phyloP scores from a whole-genome alignment of 2,888 invertebrate genomes.

The Meiosimyza decipiens region DNA sequence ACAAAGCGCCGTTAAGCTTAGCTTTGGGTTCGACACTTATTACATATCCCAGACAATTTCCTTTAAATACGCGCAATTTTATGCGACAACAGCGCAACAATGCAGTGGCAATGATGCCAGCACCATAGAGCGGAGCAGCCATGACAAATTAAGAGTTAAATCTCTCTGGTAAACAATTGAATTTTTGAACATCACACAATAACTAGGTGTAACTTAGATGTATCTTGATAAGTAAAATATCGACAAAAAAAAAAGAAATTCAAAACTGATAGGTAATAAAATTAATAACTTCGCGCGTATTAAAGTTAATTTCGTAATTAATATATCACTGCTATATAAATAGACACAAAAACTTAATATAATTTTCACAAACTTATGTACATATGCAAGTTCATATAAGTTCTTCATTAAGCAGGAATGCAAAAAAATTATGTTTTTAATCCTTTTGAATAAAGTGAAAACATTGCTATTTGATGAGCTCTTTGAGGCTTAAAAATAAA shows the following conservation, averaged over 20 bases:
- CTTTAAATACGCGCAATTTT: slow-evolving; percentile 68
- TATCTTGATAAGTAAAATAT: slow-evolving; percentile 7
- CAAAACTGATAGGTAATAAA: too few relatives aligned
- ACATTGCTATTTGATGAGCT: too few relatives aligned
- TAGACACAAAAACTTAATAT: too few relatives aligned
- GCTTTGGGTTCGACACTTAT: slow-evolving; percentile 86
- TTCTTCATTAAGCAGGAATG: too few relatives aligned
- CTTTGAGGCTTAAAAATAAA: too few relatives aligned
- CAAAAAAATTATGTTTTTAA: too few relatives aligned
- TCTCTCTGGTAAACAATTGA: background rate
- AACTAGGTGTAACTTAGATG: slow-evolving; percentile 31
- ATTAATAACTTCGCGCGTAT: too few relatives aligned
- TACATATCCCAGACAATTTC: slow-evolving; percentile 67
- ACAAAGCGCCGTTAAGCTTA: slow-evolving; percentile 80
- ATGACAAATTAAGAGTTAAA: background rate
- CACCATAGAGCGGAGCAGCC: slow-evolving; percentile 1
- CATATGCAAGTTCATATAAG: too few relatives aligned
- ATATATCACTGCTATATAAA: too few relatives aligned
- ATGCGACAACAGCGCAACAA: slow-evolving; percentile 49
- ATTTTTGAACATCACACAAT: slow-evolving; percentile 26
- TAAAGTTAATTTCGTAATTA: too few relatives aligned
- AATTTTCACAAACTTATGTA: too few relatives aligned
- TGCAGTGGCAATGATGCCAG: slow-evolving; percentile 32
- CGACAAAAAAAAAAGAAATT: background rate
- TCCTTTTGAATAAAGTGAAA: too few relatives aligned